Percentiles rank a stretch among this genome's conserved stretches.
Conservation (phyloP, 2,888 invertebrate species). For the Trachelus tabidus region DNA sequence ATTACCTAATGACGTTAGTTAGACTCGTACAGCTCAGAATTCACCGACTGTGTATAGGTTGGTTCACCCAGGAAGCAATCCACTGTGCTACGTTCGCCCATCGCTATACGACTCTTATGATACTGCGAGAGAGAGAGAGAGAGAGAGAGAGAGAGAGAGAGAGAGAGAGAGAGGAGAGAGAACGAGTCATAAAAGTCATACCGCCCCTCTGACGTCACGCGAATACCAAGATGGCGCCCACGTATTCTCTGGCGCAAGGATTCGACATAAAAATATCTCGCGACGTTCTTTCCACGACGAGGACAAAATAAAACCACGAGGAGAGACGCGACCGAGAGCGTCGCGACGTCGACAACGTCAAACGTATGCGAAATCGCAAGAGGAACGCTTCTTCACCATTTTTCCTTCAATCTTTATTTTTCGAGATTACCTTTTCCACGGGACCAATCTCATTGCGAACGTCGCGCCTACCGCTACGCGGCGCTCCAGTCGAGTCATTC, state of each 20-base stretch:
- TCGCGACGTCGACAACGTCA: background rate
- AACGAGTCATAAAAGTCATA: background rate
- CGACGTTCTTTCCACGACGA: background rate
- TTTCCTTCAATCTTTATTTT: background rate
- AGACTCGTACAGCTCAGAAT: constrained; percentile 43
- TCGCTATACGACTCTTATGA: too few species aligned
- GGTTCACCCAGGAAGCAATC: background rate
- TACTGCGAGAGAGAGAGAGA: too few species aligned
- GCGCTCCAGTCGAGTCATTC: background rate
- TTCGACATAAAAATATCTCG: background rate
- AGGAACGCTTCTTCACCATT: too few species aligned
- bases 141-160: too few species aligned
- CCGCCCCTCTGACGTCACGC: background rate
- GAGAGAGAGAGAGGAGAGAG: too few species aligned
- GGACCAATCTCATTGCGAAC: background rate
- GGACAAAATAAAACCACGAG: background rate
- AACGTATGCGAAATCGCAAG: too few species aligned
- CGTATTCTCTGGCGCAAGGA: background rate
- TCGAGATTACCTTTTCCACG: background rate
- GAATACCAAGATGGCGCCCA: background rate
- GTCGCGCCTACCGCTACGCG: background rate
- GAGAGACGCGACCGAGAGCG: background rate
- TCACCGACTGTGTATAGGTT: constrained; percentile 17
- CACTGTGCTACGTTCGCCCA: background rate
- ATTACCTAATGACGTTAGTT: constrained; percentile 52